Evolutionary conservation across 2,888 invertebrate species (phyloP).

Genomic region (Elaeidobius kamerunicus): DNA sequence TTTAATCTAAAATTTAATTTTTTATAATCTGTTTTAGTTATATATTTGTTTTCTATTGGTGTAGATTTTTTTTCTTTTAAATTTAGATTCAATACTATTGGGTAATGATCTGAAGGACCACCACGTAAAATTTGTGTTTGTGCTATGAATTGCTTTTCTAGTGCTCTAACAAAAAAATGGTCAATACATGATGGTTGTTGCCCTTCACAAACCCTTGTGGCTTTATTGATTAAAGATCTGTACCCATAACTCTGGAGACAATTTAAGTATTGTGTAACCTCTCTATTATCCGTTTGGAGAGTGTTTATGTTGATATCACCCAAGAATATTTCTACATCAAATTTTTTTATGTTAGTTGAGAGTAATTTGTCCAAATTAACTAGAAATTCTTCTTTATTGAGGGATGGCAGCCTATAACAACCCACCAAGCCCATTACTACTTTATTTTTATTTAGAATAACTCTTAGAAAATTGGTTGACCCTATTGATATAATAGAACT

Average conservation of each 20-base stretch:
- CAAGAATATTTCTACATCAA: slow-evolving; percentile 1
- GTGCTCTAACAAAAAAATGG: background rate
- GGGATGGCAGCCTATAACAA: background rate
- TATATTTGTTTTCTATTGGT: background rate
- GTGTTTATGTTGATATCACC: background rate
- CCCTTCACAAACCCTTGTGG: background rate
- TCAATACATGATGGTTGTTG: slow-evolving; percentile 1
- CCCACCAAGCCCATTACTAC: background rate
- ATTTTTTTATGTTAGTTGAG: background rate
- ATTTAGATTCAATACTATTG: background rate
- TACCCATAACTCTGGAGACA: background rate
- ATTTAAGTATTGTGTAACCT: background rate
- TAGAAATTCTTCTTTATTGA: background rate
- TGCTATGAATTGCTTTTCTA: background rate
- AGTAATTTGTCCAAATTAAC: background rate
- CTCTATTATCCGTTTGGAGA: background rate
- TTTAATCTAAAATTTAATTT: background rate
- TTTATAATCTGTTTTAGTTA: background rate
- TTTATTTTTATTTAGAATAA: background rate
- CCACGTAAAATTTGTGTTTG: background rate
- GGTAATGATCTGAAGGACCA: slow-evolving; percentile 1
- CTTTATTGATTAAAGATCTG: background rate
- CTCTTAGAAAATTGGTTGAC: background rate
- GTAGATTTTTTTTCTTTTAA: background rate
- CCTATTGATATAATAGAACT: background rate